These are phyloP conservation scores for Chaetodon trifasciatus DNA, from an alignment of 2,797 vertebrate species.

Conservation along the genomic window DNA sequence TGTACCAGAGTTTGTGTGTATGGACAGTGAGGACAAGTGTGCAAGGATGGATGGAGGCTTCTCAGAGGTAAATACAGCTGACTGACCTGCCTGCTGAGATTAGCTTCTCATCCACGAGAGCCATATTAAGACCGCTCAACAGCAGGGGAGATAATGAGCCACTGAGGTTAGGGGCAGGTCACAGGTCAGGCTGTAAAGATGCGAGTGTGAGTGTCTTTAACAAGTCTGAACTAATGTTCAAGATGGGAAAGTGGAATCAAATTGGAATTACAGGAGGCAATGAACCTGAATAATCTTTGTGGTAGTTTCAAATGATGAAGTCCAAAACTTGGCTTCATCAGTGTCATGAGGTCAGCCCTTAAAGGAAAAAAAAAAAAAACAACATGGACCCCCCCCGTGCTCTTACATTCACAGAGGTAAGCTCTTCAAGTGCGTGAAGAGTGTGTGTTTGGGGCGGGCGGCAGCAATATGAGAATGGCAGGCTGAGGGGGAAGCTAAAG, in stretches of 20 bases:
- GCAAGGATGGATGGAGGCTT: constrained; percentile 41
- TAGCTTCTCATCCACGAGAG: constrained; percentile 60
- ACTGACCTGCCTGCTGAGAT: constrained; percentile 61
- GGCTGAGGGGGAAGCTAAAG: constrained; percentile 40
- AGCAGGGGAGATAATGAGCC: constrained; percentile 54
- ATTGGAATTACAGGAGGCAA: not conserved
- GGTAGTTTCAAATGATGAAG: not conserved
- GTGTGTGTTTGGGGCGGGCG: constrained; percentile 50
- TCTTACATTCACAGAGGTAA: constrained; percentile 43
- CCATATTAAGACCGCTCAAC: constrained; percentile 64
- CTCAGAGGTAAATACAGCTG: constrained; percentile 62
- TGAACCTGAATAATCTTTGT: not conserved
- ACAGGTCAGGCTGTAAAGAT: constrained; percentile 40
- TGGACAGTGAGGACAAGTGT: constrained; percentile 40
- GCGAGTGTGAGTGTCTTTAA: constrained; percentile 13
- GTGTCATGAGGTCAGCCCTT: constrained; percentile 46
- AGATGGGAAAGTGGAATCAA: not conserved
- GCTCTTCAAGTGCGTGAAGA: constrained; percentile 51
- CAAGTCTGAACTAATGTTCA: constrained; percentile 1
- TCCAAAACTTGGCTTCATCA: constrained; percentile 56
- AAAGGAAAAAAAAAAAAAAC: constrained; percentile 58
- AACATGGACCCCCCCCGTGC: constrained; percentile 47
- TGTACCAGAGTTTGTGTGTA: constrained; percentile 7
- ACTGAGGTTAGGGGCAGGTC: constrained; percentile 31
- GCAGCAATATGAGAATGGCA: constrained; percentile 72